Evolutionary conservation across 2,797 vertebrate species (phyloP).

Genomic region (Neosilurus hyrtlii): DNA sequence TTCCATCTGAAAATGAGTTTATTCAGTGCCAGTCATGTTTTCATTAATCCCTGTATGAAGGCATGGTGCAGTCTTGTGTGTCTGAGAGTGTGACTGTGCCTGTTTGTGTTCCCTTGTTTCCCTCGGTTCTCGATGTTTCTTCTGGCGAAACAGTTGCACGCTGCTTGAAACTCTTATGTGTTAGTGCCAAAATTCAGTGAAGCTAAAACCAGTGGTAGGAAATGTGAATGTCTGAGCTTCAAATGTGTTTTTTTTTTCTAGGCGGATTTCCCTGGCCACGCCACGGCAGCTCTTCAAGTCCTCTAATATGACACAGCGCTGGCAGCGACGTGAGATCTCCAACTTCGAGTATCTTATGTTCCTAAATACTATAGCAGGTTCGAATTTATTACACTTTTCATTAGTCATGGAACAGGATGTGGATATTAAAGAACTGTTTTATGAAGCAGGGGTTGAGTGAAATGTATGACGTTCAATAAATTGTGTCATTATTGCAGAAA

Average conservation of each 20-base stretch:
- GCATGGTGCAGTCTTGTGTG: conserved; percentile 37
- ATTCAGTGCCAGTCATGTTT: conserved; percentile 37
- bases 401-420: background rate
- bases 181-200: conserved; percentile 17
- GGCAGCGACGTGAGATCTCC: conserved; percentile 98
- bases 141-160: conserved; percentile 41
- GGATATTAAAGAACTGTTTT: background rate
- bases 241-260: conserved; percentile 56
- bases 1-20: conserved; percentile 48
- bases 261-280: conserved; percentile 93
- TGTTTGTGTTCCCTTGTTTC: conserved; percentile 40
- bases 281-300: conserved; percentile 98
- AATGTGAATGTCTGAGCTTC: conserved; percentile 3
- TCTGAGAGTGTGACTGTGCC: conserved; percentile 20
- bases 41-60: conserved; percentile 43
- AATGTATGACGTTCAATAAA: background rate
- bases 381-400: conserved; percentile 45
- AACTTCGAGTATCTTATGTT: conserved; percentile 99
- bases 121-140: conserved; percentile 21
- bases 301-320: conserved; percentile 99
- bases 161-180: conserved; percentile 28
- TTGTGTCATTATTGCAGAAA: background rate
- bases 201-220: conserved; percentile 41
- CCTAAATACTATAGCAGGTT: conserved; percentile 99
- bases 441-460: background rate